Conservation (phyloP, 2,888 invertebrate genomes). For the Lutraria lutraria region DNA sequence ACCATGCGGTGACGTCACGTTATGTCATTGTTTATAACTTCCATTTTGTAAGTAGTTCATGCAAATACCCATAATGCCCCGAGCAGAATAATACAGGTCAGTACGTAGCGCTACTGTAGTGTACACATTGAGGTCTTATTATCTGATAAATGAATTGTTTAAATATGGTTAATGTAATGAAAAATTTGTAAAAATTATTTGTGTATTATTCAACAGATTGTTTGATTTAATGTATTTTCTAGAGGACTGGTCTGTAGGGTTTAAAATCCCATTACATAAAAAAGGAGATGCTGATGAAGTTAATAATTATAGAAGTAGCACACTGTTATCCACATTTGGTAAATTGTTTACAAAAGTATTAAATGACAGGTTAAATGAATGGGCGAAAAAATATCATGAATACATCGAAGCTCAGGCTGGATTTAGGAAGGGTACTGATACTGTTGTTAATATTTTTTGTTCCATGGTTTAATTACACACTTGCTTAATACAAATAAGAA, state of each 20-base stretch:
- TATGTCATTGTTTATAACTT: too few relatives aligned
- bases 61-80: too few relatives aligned
- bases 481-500: too few relatives aligned
- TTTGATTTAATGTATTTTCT: constrained; percentile 27
- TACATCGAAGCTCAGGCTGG: constrained; percentile 14
- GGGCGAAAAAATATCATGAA: constrained; percentile 19
- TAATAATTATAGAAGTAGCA: constrained; percentile 53
- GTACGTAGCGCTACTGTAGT: too few relatives aligned
- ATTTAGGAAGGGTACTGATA: too few relatives aligned
- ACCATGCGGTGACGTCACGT: too few relatives aligned
- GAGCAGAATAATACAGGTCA: too few relatives aligned
- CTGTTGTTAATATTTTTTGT: constrained; percentile 24
- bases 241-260: constrained; percentile 41
- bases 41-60: too few relatives aligned
- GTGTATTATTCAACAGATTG: constrained; percentile 40
- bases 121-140: too few relatives aligned
- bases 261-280: constrained; percentile 43
- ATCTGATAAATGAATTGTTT: constrained; percentile 33
- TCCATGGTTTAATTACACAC: constrained; percentile 11
- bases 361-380: neutral
- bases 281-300: constrained; percentile 41
- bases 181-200: neutral
- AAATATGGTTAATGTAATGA: constrained; percentile 29
- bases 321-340: constrained; percentile 14
- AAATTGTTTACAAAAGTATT: constrained; percentile 13